Base-by-base conservation (phyloP, 2,888 invertebrate genomes). In the Nymphalis c-album region DNA sequence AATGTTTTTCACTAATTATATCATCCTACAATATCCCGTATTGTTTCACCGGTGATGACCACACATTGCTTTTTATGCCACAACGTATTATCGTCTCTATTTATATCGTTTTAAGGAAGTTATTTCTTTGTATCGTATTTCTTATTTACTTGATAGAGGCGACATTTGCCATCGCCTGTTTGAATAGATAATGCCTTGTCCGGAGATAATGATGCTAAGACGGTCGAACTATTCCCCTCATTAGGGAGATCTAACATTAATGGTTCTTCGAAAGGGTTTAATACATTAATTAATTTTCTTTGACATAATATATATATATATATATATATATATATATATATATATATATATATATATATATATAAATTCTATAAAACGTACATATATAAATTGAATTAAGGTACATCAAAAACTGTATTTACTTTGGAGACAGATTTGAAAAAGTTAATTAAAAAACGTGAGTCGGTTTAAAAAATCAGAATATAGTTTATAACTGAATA, bases 151-250 rank as follows among this genome's bases (percentile, higher is more conserved):
- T 64, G 71, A 71, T 69, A 79, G 77, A 73, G 71, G 74, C 74
- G 75, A 80, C 83, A 80, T 80, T 80, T 77, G 76, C 78, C 75
- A 76, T 71, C 70, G 71, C 74, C 76, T 74, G 69, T 71, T 76
- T 77, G 77, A 79, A 79, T 79, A 81, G 83, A 82, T 84, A 83
- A 79, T 75, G 77, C 63, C 69, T 71, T 77, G 79, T 77, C 70
- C 76, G 67, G 78, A 80, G 79, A 80, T 81, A 84, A 83, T 83
- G 82, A 80, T 75, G 78, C 76, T 77, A 76, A 76, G 73, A 64
- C 68, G 71, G 76, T 74, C 73, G 68, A 74, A 70, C 72, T 73
- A 76, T 78, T 76, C 73, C 74, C 73, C 80, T 82, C 81, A 82
- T 85, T 85, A 84, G 78, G 62, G 73, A 79, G 78, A 82, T 79